Evolutionary conservation across 2,888 invertebrate genomes (phyloP), one percentile per base, ranked within the genome.

Genomic region (Aphodius sticticus): DNA sequence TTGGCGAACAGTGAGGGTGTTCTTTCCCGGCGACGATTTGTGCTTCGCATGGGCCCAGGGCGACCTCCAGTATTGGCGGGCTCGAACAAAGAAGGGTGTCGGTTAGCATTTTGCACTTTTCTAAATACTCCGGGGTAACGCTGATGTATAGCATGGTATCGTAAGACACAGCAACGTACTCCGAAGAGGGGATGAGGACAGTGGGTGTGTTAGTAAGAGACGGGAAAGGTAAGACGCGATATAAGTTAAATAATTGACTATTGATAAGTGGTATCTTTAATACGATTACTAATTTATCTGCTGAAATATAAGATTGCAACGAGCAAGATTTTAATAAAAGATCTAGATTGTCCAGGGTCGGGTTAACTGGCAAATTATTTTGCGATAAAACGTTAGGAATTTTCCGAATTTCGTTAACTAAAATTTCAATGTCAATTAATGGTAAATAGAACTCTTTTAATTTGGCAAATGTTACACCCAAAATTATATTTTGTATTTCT

Each of bases 11-110:
- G 53, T 53, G 12, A 12, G 53, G 53, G 53, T 53, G 53, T 53
- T 53, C 53, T 53, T 53, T 53, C 12, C 53, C 53, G 53, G 53
- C 53, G 12, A 53, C 53, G 53, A 53, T 53, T 53, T 53, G 53
- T 53, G 53, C 53, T 53, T 53, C 53, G 53, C 53, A 53, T 7
- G 53, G 53, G 12, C 53, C 53, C 53, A 53, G 6, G 53, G 53
- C 53, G 7, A 53, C 53, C 53, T 53, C 53, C 53, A 53, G 53
- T 53, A 53, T 53, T 53, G 53, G 53, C 53, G 53, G 53, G 53
- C 53, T 53, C 53, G 53, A 53, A 53, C 53, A 53, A 53, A 53
- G 53, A 53, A 53, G 53, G 53, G 53, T 53, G 53, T 53, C 53
- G 53, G 53, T 53, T 53, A 53, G 53, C 53, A 53, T 53, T 53